Evolutionary conservation across 1,140 invertebrate genomes (phyloP), one percentile per base, ranked within the genome.

Genomic region (Atta texana): DNA sequence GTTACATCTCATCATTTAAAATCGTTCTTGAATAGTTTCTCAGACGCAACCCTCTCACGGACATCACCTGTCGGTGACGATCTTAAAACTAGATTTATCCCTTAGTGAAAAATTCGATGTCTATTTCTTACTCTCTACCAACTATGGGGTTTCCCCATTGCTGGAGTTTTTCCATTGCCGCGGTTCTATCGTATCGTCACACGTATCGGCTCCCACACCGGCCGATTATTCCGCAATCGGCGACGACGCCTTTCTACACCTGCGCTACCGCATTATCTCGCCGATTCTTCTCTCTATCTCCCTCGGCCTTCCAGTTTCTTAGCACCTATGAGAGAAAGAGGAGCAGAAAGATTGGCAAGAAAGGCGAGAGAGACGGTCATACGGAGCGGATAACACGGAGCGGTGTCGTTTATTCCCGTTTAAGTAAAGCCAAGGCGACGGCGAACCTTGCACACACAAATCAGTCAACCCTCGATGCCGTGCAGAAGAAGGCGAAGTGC

Each of bases 371-470:
- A 55, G 86, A 78, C 85, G 87, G 76, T 81, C 75, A 86, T 66
- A 87, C 68, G 80, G 80, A 74, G 66, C 81, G 82, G 80, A 84
- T 87, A 85, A 85, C 68, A 24, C 71, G 88, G 88, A 88, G 88
- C 90, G 88, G 91, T 89, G 86, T 91, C 91, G 92, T 93, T 93
- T 92, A 93, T 93, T 93, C 90, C 92, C 92, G 92, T 93, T 93
- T 93, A 93, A 93, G 92, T 93, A 93, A 91, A 93, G 91, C 85
- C 92, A 92, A 93, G 92, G 92, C 89, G 92, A 92, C 92, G 91
- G 89, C 87, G 14, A 51, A 92, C 75, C 88, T 92, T 78, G 92
- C 90, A 90, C 92, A 93, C 92, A 93, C 92, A 93, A 93, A 93
- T 93, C 92, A 93, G 92, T 93, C 92, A 93, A 93, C 92, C 92